A percentile compares a stretch with the other conserved stretches of the same genome.
These are phyloP conservation scores for Sialis fuliginosa DNA, from an alignment of 2,888 invertebrate species.

Conservation along the genomic window DNA sequence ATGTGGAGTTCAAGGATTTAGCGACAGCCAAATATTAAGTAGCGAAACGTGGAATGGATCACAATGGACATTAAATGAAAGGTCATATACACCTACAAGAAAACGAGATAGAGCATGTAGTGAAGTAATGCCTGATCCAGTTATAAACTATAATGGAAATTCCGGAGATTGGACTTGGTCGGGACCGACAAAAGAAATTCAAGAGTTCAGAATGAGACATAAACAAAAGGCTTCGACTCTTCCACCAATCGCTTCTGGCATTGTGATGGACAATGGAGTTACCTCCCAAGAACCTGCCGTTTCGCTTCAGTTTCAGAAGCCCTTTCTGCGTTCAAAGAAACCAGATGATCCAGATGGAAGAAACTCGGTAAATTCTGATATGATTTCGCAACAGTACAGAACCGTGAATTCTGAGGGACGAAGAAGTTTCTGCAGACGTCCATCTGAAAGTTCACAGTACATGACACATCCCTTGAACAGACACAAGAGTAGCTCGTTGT, in stretches of 20 bases:
- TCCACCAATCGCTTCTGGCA: neutral
- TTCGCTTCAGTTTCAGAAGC: conserved; percentile 13
- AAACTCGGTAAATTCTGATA: neutral
- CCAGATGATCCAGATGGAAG: neutral
- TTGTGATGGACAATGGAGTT: neutral
- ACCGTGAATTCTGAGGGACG: conserved; percentile 7
- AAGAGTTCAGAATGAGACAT: conserved; percentile 22
- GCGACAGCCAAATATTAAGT: conserved; percentile 54
- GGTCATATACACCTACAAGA: conserved; percentile 19
- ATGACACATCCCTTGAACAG: conserved; percentile 16
- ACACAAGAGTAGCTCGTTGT: conserved; percentile 8
- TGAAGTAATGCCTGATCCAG: conserved; percentile 25
- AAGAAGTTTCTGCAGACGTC: neutral
- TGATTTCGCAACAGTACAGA: conserved; percentile 6
- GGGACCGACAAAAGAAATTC: conserved; percentile 40
- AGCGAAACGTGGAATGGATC: conserved; percentile 35
- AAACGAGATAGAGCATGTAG: conserved; percentile 43
- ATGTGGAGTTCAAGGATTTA: conserved; percentile 46
- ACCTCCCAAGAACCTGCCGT: conserved; percentile 10
- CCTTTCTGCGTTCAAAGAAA: conserved; percentile 12
- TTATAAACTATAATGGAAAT: conserved; percentile 20
- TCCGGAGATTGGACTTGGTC: conserved; percentile 45
- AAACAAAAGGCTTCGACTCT: neutral
- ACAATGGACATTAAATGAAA: conserved; percentile 34
- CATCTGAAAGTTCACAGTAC: conserved; percentile 10